A percentile compares a stretch with the other conserved stretches of the same genome.
Conservation (phyloP, 1,140 invertebrate genomes). For the Meloidogyne floridensis region DNA sequence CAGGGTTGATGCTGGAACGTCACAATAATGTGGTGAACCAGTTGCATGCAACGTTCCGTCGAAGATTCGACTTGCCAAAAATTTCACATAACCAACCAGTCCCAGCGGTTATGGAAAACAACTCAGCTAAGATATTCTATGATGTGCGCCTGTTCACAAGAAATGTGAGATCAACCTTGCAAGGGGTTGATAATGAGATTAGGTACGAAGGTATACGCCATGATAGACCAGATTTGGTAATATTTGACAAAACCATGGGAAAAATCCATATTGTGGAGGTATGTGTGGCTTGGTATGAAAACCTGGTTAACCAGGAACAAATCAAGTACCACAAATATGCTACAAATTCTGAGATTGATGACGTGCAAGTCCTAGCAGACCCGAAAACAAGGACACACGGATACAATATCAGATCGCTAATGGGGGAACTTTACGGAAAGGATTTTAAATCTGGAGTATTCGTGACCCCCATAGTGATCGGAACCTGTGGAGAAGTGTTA, state of each 20-base stretch:
- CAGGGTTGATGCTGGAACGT: neutral
- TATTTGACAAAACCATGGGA: slow-evolving; percentile 10
- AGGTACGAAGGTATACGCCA: too few relatives aligned
- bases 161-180: too few relatives aligned
- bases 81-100: neutral
- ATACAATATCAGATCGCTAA: neutral
- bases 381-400: slow-evolving; percentile 8
- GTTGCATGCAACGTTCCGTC: neutral
- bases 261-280: neutral
- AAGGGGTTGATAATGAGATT: too few relatives aligned
- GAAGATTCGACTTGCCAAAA: slow-evolving; percentile 1
- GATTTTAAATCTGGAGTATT: neutral
- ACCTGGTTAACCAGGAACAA: neutral
- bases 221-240: neutral
- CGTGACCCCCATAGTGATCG: neutral
- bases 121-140: neutral
- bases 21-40: neutral
- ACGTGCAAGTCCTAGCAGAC: neutral
- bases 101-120: slow-evolving; percentile 1
- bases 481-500: slow-evolving; percentile 6
- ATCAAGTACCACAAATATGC: slow-evolving; percentile 13
- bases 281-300: neutral
- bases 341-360: neutral
- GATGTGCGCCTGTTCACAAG: neutral
- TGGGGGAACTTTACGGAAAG: slow-evolving; percentile 2